A percentile compares a stretch with the other conserved stretches of the same genome.
Evolutionary conservation across 2,113 vertebrate species (phyloP).

Genomic region (Aphelocoma coerulescens): DNA sequence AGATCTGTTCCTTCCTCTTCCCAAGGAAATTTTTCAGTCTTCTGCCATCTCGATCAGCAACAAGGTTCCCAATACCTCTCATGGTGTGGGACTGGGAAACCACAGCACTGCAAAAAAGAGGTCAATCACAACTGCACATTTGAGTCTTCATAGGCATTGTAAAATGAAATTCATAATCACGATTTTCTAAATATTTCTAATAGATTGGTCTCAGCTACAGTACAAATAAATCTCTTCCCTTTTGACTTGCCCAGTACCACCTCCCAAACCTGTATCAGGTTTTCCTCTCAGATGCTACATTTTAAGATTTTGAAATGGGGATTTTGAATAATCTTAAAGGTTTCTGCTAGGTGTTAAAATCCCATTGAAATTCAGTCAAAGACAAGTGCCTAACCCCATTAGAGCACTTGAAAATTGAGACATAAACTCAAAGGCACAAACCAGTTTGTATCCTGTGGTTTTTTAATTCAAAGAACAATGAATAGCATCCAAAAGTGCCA

Average conservation of each 20-base stretch:
- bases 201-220: not conserved
- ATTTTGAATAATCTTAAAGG: not conserved
- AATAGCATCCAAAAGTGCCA: not conserved
- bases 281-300: not conserved
- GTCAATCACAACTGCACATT: not conserved
- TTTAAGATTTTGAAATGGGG: not conserved
- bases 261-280: not conserved
- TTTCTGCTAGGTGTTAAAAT: not conserved
- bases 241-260: not conserved
- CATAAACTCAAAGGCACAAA: not conserved
- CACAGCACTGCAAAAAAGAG: not conserved
- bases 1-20: not conserved
- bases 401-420: not conserved
- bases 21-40: not conserved
- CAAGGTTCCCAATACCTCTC: not conserved
- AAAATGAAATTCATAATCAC: accelerated
- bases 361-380: not conserved
- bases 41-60: not conserved
- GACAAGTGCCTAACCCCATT: not conserved
- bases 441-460: not conserved
- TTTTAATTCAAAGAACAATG: not conserved
- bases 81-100: not conserved
- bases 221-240: not conserved
- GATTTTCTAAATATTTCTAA: not conserved
- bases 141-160: not conserved